Evolutionary conservation across 2,113 vertebrate species (phyloP), one percentile per base, ranked within the genome.

Genomic region (Hipposideros armiger): DNA sequence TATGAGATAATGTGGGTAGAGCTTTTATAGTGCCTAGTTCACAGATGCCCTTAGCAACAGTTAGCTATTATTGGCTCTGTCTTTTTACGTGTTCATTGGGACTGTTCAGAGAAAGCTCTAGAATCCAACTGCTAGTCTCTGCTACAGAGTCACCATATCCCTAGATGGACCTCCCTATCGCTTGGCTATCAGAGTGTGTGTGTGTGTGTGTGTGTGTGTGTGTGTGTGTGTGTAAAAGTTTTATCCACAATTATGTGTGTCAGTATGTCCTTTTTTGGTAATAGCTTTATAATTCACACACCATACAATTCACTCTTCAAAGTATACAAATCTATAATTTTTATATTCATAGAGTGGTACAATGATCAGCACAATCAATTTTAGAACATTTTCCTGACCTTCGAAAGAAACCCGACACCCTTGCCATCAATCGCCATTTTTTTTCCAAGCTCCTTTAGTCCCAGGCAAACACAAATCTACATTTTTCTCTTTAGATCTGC

Each of bases 161-260:
- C 4, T 4, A 0, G 0, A 2, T 20, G 67, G 32, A 42, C 40
- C 52, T 76, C 14, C 47, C 40, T 56, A 4, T 0, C 1, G 28
- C 73, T 54, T 11, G 77, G 28, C 24, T 45, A 30, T 76, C 72
- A 16, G 1, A 47, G 20, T 10, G 30, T 36, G 30, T 26, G 24
- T 36, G 32, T 30, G 64, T 36, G 26, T 3, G 32, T 56, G 72
- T 28, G 36, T 17, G 17, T 50, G 47, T 32, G 26, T 17, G 11
- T 36, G 19, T 54, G 20, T 36, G 19, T 76, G 60, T 47, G 14
- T 67, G 5, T 62, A 28, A 10, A 82, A 36, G 32, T 90, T 82
- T 69, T 58, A 22, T 42, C 13, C 22, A 80, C 7, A 56, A 36
- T 24, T 28, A 30, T 11, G 4, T 52, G 36, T 66, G 60, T 85